phyloP scores from a whole-genome alignment of 2,113 vertebrate genomes.

The Nibea albiflora region DNA sequence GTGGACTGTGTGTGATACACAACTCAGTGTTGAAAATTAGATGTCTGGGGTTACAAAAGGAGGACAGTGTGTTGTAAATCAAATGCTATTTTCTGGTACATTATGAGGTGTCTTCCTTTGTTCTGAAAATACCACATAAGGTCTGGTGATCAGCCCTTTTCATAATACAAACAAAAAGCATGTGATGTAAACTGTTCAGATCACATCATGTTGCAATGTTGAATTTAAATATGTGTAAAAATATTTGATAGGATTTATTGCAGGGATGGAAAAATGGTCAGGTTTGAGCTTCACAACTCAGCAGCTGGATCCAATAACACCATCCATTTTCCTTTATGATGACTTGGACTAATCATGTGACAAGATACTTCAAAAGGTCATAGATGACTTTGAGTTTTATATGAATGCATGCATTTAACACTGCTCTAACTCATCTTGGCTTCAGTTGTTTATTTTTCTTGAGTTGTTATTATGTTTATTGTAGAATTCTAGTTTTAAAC shows the following conservation, averaged over 20 bases:
- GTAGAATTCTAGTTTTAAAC: constrained; percentile 68
- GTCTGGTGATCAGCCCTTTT: constrained; percentile 11
- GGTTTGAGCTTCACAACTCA: constrained; percentile 19
- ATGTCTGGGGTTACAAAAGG: not conserved
- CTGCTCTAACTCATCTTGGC: constrained; percentile 61
- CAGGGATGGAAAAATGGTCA: constrained; percentile 38
- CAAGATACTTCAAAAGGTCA: constrained; percentile 34
- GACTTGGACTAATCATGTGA: constrained; percentile 27
- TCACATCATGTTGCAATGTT: not conserved
- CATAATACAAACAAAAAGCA: constrained; percentile 32
- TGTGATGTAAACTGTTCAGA: constrained; percentile 2
- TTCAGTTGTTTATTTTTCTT: constrained; percentile 55
- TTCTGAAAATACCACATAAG: constrained; percentile 27
- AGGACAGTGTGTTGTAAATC: not conserved
- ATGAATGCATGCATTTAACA: constrained; percentile 69
- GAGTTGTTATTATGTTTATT: constrained; percentile 67
- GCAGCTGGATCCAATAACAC: constrained; percentile 42
- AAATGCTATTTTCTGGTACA: not conserved
- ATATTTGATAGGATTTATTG: constrained; percentile 39
- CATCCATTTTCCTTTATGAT: constrained; percentile 43
- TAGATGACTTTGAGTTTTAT: constrained; percentile 64
- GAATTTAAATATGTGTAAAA: constrained; percentile 19
- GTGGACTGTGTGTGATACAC: not conserved
- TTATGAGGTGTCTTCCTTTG: constrained; percentile 1
- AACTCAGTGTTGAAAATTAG: constrained; percentile 5